These are phyloP conservation scores for Morpho helenor DNA, from an alignment of 2,888 invertebrate species.

Conservation along the genomic window DNA sequence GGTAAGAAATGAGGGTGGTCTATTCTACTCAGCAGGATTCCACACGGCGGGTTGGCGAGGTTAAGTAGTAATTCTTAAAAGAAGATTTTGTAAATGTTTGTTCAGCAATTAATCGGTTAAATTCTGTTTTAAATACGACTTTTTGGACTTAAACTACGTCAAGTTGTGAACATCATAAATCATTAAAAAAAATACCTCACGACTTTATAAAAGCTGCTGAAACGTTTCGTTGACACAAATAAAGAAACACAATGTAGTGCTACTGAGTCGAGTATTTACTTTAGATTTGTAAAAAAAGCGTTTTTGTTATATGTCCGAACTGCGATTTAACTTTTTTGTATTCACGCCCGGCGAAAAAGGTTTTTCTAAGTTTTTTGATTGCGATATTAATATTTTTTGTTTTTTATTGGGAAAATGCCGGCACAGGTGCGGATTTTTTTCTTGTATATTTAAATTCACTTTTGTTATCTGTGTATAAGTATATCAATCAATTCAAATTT, in stretches of 20 bases:
- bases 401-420: background rate
- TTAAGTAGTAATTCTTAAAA: too few relatives aligned
- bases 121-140: slow-evolving; percentile 1
- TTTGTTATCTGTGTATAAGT: too few relatives aligned
- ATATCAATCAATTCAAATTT: too few relatives aligned
- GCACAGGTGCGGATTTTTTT: too few relatives aligned
- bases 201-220: slow-evolving; percentile 51
- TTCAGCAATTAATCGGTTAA: background rate
- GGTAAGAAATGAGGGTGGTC: too few relatives aligned
- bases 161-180: slow-evolving; percentile 36
- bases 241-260: slow-evolving; percentile 56
- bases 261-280: slow-evolving; percentile 57
- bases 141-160: too few relatives aligned
- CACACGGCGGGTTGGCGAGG: too few relatives aligned
- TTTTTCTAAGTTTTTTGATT: background rate
- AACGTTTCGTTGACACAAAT: slow-evolving; percentile 48
- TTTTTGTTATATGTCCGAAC: slow-evolving; percentile 31
- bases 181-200: slow-evolving; percentile 39
- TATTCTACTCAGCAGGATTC: too few relatives aligned
- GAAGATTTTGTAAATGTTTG: too few relatives aligned
- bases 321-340: slow-evolving; percentile 33
- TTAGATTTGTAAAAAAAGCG: slow-evolving; percentile 46
- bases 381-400: background rate
- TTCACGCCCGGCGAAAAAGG: background rate
- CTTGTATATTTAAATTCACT: too few relatives aligned